Evolutionary conservation across 2,113 vertebrate species (phyloP).

Genomic region (Sphyrna mokarran): DNA sequence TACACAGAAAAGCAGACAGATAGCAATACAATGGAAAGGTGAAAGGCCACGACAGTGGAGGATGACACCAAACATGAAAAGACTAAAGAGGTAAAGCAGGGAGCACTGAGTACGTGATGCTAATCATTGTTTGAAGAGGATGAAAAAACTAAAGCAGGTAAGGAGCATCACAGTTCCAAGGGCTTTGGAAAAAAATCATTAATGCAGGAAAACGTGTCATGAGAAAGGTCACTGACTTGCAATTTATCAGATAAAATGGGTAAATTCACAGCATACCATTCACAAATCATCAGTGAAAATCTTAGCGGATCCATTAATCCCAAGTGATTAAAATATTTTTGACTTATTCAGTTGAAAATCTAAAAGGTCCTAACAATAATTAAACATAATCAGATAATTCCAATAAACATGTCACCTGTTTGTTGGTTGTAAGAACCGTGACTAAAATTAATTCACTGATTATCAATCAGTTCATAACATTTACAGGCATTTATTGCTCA

Average conservation of each 20-base stretch:
- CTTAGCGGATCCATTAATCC: background rate
- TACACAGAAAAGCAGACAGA: background rate
- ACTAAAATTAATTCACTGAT: background rate
- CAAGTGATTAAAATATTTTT: background rate
- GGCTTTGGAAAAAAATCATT: background rate
- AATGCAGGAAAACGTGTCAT: background rate
- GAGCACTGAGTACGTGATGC: background rate
- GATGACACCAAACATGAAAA: background rate
- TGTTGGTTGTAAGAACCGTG: background rate
- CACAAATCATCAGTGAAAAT: background rate
- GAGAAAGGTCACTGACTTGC: background rate
- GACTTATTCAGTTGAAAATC: background rate
- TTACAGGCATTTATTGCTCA: no score
- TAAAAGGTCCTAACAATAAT: background rate
- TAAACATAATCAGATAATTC: background rate
- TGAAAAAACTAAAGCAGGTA: background rate
- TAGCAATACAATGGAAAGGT: background rate
- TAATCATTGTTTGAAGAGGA: background rate
- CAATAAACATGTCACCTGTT: background rate
- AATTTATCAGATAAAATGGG: background rate
- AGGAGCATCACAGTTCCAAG: background rate
- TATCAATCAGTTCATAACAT: no score
- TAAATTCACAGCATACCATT: background rate
- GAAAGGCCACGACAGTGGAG: background rate
- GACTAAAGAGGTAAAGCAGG: background rate